phyloP scores from a whole-genome alignment of 2,797 vertebrate species.

The Hippoglossus hippoglossus region DNA sequence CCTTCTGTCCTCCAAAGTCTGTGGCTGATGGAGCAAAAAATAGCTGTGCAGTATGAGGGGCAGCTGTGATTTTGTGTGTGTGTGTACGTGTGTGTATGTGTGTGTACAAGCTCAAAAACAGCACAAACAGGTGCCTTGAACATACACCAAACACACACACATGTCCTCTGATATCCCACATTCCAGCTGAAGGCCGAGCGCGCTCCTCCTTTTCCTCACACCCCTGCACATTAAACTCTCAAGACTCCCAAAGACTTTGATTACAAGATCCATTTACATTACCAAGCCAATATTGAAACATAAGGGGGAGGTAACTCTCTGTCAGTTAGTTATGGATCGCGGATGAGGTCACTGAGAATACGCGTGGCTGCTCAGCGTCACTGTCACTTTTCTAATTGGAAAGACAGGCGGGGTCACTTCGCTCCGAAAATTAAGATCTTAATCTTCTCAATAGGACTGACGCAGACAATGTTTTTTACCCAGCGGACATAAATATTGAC shows the following conservation, averaged over 20 bases:
- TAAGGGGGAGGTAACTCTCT: constrained; percentile 38
- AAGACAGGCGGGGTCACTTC: constrained; percentile 59
- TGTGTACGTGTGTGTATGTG: constrained; percentile 26
- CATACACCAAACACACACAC: constrained; percentile 42
- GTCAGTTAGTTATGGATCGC: constrained; percentile 66
- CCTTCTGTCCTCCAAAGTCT: constrained; percentile 14
- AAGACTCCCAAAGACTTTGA: constrained; percentile 64
- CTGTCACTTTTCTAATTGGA: constrained; percentile 77
- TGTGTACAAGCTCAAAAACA: constrained; percentile 57
- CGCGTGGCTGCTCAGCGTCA: constrained; percentile 69
- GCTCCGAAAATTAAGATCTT: constrained; percentile 61
- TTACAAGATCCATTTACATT: constrained; percentile 53
- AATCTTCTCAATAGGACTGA: constrained; percentile 69
- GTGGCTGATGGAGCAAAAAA: constrained; percentile 55
- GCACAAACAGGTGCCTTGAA: constrained; percentile 62
- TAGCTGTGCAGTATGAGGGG: constrained; percentile 55
- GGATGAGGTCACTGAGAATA: constrained; percentile 76
- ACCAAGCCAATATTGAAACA: constrained; percentile 42
- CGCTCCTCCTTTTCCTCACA: constrained; percentile 60
- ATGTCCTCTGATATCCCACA: constrained; percentile 49
- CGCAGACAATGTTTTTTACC: constrained; percentile 54
- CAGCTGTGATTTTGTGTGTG: constrained; percentile 49
- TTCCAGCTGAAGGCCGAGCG: constrained; percentile 59
- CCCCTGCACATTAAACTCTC: constrained; percentile 50
- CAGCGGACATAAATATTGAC: constrained; percentile 66